A percentile compares a stretch with the other conserved stretches of the same genome.
Conservation (phyloP, 2,113 vertebrate genomes). For the Onychostruthus taczanowskii region DNA sequence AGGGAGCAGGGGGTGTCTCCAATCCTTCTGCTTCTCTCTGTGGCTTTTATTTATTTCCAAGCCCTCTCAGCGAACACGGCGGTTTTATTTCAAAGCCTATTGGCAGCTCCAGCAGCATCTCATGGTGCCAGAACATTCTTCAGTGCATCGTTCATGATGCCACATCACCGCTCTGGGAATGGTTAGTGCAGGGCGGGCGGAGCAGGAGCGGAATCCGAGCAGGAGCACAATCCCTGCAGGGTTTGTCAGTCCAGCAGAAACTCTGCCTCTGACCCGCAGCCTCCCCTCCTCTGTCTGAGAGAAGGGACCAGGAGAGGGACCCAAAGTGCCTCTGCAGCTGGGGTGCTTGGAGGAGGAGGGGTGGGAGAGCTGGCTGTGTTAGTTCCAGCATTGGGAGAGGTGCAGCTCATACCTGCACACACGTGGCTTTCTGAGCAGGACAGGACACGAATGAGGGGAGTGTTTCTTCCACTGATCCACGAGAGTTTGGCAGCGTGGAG, state of each 20-base stretch:
- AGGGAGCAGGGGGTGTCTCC: background rate
- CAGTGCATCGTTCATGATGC: background rate
- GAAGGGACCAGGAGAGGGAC: background rate
- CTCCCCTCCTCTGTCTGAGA: background rate
- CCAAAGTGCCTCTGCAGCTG: background rate
- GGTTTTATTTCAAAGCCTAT: background rate
- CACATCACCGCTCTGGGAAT: slow-evolving; percentile 25
- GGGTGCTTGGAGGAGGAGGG: background rate
- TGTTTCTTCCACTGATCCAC: background rate
- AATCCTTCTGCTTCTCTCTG: background rate
- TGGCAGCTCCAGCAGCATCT: slow-evolving; percentile 2
- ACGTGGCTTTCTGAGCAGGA: background rate
- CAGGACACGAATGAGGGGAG: background rate
- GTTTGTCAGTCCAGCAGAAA: background rate
- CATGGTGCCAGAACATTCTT: slow-evolving; percentile 28
- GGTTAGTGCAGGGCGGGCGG: background rate
- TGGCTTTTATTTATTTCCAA: background rate
- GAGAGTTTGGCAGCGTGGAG: background rate
- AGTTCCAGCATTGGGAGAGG: background rate
- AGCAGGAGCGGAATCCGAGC: background rate
- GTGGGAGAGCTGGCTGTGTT: background rate
- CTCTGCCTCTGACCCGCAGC: background rate
- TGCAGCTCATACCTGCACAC: background rate
- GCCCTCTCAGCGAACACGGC: background rate
- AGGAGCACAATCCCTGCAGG: background rate